These are phyloP conservation scores for Lucifuga dentata DNA, from an alignment of 2,113 vertebrate species.

Conservation along the genomic window DNA sequence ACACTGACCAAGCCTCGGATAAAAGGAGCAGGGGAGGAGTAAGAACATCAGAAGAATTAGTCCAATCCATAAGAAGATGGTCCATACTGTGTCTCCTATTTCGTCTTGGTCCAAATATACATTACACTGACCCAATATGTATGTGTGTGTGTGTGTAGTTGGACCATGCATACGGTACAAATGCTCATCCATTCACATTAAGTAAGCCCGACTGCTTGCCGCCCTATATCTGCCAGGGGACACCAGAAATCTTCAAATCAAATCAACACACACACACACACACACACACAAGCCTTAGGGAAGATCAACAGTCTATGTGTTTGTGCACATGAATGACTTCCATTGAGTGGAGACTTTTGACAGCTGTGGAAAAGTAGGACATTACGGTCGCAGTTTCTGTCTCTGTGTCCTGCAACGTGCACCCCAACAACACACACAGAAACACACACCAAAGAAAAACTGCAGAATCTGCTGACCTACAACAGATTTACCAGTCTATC, in stretches of 20 bases:
- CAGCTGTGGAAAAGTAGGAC: constrained; percentile 60
- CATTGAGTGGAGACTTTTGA: constrained; percentile 49
- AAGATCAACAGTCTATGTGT: constrained; percentile 42
- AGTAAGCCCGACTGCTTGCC: constrained; percentile 17
- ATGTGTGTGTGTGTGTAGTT: not conserved
- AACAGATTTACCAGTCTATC: constrained; percentile 27
- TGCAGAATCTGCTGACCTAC: constrained; percentile 17
- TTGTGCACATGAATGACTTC: constrained; percentile 51
- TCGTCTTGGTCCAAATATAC: constrained; percentile 39
- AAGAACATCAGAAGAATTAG: constrained; percentile 5
- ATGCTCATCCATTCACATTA: constrained; percentile 35
- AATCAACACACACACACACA: constrained; percentile 10
- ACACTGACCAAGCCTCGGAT: too few relatives aligned
- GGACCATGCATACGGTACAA: not conserved
- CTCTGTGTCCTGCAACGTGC: constrained; percentile 21
- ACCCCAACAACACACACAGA: constrained; percentile 38
- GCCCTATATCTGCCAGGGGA: constrained; percentile 34
- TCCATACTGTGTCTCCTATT: constrained; percentile 10
- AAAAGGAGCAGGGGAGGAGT: too few relatives aligned
- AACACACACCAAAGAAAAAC: constrained; percentile 11
- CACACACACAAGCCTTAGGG: constrained; percentile 36
- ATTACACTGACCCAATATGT: constrained; percentile 32
- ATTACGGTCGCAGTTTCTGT: constrained; percentile 36
- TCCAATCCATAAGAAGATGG: constrained; percentile 26
- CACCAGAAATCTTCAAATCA: constrained; percentile 15